These are phyloP conservation scores for Paramormyrops hopkinsi DNA, from an alignment of 2,797 vertebrate species.

Conservation along the genomic window DNA sequence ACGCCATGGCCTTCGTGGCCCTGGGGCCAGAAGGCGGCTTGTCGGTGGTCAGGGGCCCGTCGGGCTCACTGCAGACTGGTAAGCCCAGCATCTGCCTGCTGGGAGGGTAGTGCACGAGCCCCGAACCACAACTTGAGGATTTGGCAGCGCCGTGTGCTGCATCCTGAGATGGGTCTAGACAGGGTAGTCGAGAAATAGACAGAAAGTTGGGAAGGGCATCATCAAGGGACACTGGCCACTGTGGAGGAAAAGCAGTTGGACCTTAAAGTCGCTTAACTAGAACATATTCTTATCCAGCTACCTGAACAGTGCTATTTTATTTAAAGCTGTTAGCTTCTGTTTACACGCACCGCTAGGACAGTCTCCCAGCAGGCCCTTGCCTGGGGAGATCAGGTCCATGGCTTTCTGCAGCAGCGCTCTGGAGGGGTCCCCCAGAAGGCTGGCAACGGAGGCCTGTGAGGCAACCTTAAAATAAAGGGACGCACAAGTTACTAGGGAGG, in stretches of 20 bases:
- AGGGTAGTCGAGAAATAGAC: background rate
- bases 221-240: background rate
- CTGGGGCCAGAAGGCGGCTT: conserved; percentile 63
- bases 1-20: conserved; percentile 54
- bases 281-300: background rate
- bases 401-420: conserved; percentile 77
- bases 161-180: conserved; percentile 60
- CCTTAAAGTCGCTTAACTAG: background rate
- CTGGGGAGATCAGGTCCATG: conserved; percentile 67
- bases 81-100: conserved; percentile 54
- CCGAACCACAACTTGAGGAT: conserved; percentile 57
- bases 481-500: background rate
- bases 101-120: conserved; percentile 70
- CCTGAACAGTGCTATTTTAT: background rate
- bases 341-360: conserved; percentile 69
- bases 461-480: background rate
- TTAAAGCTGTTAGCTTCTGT: background rate
- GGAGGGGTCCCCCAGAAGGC: conserved; percentile 85
- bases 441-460: conserved; percentile 39
- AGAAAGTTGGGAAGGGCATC: background rate
- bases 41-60: conserved; percentile 49
- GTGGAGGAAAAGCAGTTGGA: background rate
- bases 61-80: conserved; percentile 50
- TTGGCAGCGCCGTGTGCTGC: conserved; percentile 35
- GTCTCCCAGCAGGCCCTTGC: conserved; percentile 76